phyloP scores from a whole-genome alignment of 2,113 vertebrate genomes.

The Glaucomys volans region DNA sequence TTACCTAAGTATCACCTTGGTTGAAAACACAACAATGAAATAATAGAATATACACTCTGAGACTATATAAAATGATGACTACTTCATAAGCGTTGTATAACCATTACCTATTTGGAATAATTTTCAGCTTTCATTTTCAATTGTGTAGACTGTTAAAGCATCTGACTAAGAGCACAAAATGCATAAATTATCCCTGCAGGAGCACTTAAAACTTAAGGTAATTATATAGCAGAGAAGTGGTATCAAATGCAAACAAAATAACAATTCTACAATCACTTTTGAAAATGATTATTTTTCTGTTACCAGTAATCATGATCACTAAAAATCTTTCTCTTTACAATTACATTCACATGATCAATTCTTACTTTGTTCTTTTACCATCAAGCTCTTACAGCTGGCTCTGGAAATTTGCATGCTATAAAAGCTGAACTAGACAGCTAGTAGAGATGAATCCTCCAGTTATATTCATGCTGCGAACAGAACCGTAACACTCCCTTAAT shows the following conservation, averaged over 20 bases:
- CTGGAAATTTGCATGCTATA: conserved; percentile 83
- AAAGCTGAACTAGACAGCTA: conserved; percentile 78
- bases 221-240: conserved; percentile 84
- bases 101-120: conserved; percentile 81
- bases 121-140: conserved; percentile 78
- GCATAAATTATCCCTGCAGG: conserved; percentile 85
- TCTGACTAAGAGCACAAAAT: conserved; percentile 85
- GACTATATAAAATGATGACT: conserved; percentile 52
- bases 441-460: conserved; percentile 63
- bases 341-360: conserved; percentile 82
- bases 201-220: conserved; percentile 87
- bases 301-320: conserved; percentile 67
- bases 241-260: conserved; percentile 85
- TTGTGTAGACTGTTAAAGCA: conserved; percentile 70
- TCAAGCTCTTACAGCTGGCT: conserved; percentile 81
- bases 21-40: conserved; percentile 39
- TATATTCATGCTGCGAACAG: conserved; percentile 61
- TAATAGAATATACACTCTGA: conserved; percentile 13
- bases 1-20: neutral
- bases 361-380: conserved; percentile 83
- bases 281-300: conserved; percentile 83
- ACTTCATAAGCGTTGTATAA: conserved; percentile 75
- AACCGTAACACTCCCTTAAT: conserved; percentile 68
- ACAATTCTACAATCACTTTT: conserved; percentile 84
- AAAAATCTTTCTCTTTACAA: conserved; percentile 80